Base-by-base conservation (phyloP, 2,888 invertebrate genomes). In the Epinotia ramella region DNA sequence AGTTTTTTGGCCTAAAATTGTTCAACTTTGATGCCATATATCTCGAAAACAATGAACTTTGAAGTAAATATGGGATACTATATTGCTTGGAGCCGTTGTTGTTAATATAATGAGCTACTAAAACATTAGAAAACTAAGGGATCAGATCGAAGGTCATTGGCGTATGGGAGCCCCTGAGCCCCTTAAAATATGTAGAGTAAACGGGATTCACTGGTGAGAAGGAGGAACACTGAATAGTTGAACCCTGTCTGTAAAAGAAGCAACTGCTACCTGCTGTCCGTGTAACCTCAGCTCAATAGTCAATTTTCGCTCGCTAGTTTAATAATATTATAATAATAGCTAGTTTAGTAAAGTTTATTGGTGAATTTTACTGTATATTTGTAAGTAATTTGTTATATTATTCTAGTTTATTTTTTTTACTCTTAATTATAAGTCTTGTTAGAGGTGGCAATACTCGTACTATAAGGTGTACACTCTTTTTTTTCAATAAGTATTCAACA, bases 251-350 rank as follows among this genome's bases (percentile, higher is more conserved):
- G 13, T 28, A 28, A 16, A 59, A 60, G 16, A 28, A 60, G 20
- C 59, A 24, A 40, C 18, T 59, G 9, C 16, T 44, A 24, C 53
- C n/a, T 56, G 20, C 66, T 66, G 66, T 66, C 79, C 79, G 80
- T 77, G 76, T 81, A 77, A 67, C 80, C 82, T 80, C 80, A 81
- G 80, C 81, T 77, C 77, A 60, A 67, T 78, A 78, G 81, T 81
- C 81, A 82, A 81, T 81, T 82, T 80, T 77, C 64, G 74, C 74
- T 80, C 79, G 80, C 79, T 82, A 82, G 79, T 75, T 69, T 66
- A 65, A 57, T 64, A 73, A 28, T 28, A 28, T 28, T 0, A 28
- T 28, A 28, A 28, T 28, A 28, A 28, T 28, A 28, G 24, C 24
- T 28, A 28, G 24, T 28, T 28, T 28, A 28, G 24, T 66, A 73